Conservation (phyloP, 2,888 invertebrate genomes). For the Chymomyza procnemis region DNA sequence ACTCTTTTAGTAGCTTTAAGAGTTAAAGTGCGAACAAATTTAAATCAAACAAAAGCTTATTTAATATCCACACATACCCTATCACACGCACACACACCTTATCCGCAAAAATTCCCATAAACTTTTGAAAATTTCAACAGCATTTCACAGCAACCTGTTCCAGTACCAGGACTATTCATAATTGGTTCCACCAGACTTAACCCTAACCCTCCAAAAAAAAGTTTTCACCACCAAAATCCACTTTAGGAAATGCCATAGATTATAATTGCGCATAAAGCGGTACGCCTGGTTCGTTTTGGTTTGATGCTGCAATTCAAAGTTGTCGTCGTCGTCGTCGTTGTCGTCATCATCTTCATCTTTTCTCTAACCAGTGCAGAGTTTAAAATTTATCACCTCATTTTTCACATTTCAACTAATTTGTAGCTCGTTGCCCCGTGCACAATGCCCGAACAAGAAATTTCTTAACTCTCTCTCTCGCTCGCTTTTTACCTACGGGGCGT, state of each 20-base stretch:
- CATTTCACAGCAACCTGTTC: slow-evolving; percentile 13
- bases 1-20: too few relatives aligned
- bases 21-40: background rate
- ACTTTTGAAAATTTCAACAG: slow-evolving; percentile 9
- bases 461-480: too few relatives aligned
- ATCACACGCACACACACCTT: background rate
- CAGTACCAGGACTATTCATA: background rate
- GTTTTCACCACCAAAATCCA: background rate
- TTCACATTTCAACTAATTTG: slow-evolving; percentile 61
- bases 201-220: background rate
- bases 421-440: slow-evolving; percentile 1
- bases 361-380: slow-evolving; percentile 26
- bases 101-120: background rate
- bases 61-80: background rate
- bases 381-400: slow-evolving; percentile 61
- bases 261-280: slow-evolving; percentile 2
- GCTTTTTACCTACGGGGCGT: slow-evolving; percentile 44
- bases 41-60: background rate
- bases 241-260: background rate
- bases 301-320: slow-evolving; percentile 16
- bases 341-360: slow-evolving; percentile 25
- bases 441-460: slow-evolving; percentile 40
- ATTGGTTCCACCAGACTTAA: background rate
- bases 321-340: slow-evolving; percentile 29
- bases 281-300: background rate